phyloP scores from a whole-genome alignment of 2,113 vertebrate genomes.

The Phalacrocorax aristotelis region DNA sequence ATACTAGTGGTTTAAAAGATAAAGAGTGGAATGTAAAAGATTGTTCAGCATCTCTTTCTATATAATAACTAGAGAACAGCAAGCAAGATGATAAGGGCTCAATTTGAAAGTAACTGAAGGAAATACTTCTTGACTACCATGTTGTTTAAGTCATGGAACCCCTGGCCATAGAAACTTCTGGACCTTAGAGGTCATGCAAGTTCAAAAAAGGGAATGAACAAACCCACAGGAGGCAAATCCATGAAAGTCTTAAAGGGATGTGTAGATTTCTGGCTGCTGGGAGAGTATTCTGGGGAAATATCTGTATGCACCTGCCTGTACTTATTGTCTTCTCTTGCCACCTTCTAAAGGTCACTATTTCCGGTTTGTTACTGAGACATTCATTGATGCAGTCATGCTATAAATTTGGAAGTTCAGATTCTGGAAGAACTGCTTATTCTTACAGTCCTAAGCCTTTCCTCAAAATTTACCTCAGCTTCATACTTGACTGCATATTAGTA shows the following conservation, averaged over 20 bases:
- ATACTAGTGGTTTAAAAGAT: neutral
- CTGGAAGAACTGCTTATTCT: constrained; percentile 92
- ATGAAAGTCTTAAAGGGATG: neutral
- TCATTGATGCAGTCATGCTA: constrained; percentile 60
- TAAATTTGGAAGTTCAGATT: constrained; percentile 84
- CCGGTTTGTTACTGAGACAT: constrained; percentile 58
- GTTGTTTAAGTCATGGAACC: neutral
- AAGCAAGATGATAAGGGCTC: neutral
- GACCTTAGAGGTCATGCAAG: neutral
- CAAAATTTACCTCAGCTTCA: neutral
- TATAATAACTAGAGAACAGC: neutral
- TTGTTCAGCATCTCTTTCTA: neutral
- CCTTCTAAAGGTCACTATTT: neutral
- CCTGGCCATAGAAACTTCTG: neutral
- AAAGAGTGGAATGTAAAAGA: neutral
- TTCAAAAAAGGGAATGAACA: neutral
- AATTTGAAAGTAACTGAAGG: neutral
- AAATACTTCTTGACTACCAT: neutral
- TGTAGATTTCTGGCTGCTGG: neutral
- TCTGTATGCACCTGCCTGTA: neutral
- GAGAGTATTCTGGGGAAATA: neutral
- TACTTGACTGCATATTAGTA: neutral
- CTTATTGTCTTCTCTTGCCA: neutral
- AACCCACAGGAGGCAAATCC: neutral
- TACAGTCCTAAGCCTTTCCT: constrained; percentile 85